These are phyloP conservation scores for Siniperca undulata DNA, from an alignment of 2,797 vertebrate genomes.

Conservation along the genomic window DNA sequence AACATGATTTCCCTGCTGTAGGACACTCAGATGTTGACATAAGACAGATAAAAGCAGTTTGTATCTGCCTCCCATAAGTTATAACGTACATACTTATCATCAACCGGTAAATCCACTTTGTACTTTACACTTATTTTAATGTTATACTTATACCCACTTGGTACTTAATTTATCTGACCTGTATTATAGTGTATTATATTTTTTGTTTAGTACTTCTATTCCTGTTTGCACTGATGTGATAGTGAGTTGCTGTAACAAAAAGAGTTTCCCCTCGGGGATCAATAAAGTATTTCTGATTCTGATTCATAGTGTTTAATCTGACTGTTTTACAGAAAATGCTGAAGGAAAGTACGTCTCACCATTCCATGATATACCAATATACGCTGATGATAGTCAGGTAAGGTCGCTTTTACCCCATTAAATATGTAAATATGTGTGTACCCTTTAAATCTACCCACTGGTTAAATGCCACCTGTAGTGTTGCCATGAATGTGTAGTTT, in stretches of 20 bases:
- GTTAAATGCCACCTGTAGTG: neutral
- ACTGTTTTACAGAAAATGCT: conserved; percentile 88
- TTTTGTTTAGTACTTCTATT: too few species aligned
- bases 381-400: conserved; percentile 90
- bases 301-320: conserved; percentile 4
- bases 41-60: neutral
- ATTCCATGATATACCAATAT: conserved; percentile 95
- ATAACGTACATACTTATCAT: too few species aligned
- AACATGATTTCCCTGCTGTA: neutral
- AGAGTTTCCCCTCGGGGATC: too few species aligned
- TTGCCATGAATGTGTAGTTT: neutral
- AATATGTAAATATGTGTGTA: neutral
- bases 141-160: too few species aligned
- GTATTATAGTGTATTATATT: too few species aligned
- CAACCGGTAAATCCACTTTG: too few species aligned
- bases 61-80: neutral
- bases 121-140: too few species aligned
- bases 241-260: too few species aligned
- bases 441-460: neutral
- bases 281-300: too few species aligned
- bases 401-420: conserved; percentile 28
- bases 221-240: too few species aligned
- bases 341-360: conserved; percentile 94
- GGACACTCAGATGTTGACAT: neutral
- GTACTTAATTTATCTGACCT: too few species aligned